These are phyloP conservation scores for Enteromius afrohamiltoni DNA, from an alignment of 2,797 vertebrate genomes.

Conservation along the genomic window DNA sequence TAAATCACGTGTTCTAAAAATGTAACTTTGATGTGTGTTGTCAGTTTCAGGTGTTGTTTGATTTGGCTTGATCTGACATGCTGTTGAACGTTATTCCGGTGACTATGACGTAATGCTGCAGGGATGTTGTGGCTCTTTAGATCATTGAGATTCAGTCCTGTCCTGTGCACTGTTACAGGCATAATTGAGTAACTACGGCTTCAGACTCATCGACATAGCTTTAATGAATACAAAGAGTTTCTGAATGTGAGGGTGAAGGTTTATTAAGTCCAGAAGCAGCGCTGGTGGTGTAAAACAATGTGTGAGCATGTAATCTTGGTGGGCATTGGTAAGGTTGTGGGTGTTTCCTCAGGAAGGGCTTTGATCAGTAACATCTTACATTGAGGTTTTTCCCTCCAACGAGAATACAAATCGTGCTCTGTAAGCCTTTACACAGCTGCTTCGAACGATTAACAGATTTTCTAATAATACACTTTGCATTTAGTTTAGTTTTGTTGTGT, in stretches of 20 bases:
- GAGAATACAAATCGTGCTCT: slow-evolving; percentile 38
- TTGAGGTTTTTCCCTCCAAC: slow-evolving; percentile 58
- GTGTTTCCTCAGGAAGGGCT: slow-evolving; percentile 66
- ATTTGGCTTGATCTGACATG: slow-evolving; percentile 28
- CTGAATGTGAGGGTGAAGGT: slow-evolving; percentile 56
- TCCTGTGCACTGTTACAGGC: neutral
- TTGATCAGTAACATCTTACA: slow-evolving; percentile 67
- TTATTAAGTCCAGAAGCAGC: slow-evolving; percentile 16
- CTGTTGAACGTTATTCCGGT: slow-evolving; percentile 66
- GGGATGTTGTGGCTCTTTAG: slow-evolving; percentile 70
- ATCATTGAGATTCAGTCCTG: neutral
- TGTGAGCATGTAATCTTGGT: slow-evolving; percentile 64
- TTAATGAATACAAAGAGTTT: slow-evolving; percentile 33
- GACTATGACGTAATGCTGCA: slow-evolving; percentile 71
- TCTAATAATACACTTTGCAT: neutral
- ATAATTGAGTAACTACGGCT: neutral
- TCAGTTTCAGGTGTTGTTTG: slow-evolving; percentile 9
- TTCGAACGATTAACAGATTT: neutral
- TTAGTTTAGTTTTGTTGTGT: neutral
- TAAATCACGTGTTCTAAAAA: slow-evolving; percentile 1
- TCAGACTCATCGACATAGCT: neutral
- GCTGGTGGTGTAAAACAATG: slow-evolving; percentile 57
- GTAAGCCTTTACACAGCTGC: neutral
- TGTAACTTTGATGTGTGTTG: neutral
- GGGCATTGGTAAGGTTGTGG: slow-evolving; percentile 66